A percentile compares a stretch with the other conserved stretches of the same genome.
phyloP scores from a whole-genome alignment of 2,113 vertebrate genomes.

The Crotalus helleri region DNA sequence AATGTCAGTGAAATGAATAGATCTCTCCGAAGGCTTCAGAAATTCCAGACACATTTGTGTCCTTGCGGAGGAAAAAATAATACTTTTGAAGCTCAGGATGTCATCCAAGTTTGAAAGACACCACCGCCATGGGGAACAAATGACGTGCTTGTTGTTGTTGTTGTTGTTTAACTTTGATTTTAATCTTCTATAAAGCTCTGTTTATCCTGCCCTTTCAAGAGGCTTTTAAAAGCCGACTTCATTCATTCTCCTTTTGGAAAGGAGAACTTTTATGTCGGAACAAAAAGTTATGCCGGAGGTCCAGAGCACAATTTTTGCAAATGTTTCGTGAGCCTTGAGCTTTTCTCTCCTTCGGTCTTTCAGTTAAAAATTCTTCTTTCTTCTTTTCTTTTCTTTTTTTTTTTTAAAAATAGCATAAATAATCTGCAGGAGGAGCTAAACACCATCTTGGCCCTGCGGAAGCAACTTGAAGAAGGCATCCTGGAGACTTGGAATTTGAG shows the following conservation, averaged over 20 bases:
- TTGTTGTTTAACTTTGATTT: slow-evolving; percentile 11
- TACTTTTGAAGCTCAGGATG: not conserved
- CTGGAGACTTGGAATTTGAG: slow-evolving; percentile 78
- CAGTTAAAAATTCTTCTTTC: not conserved
- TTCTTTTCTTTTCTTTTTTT: not conserved
- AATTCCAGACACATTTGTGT: not conserved
- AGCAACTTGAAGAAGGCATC: slow-evolving; percentile 83
- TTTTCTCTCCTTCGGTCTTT: not conserved
- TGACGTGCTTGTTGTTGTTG: not conserved
- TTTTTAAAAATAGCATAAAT: slow-evolving; percentile 38
- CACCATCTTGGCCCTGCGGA: slow-evolving; percentile 77
- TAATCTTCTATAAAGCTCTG: slow-evolving; percentile 40
- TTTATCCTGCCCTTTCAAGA: slow-evolving; percentile 26
- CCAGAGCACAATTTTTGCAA: slow-evolving; percentile 12
- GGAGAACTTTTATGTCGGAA: not conserved
- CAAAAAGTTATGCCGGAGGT: not conserved
- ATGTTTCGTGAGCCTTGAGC: not conserved
- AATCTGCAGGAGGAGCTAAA: slow-evolving; percentile 81
- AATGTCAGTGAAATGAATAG: too few relatives aligned
- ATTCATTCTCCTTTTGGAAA: not conserved
- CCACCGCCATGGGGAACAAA: slow-evolving; percentile 15
- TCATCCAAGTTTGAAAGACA: slow-evolving; percentile 24
- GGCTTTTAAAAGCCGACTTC: slow-evolving; percentile 24
- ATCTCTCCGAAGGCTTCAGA: not conserved
- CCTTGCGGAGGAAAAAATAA: not conserved